phyloP scores from a whole-genome alignment of 1,140 invertebrate genomes.

The Myzus persicae region DNA sequence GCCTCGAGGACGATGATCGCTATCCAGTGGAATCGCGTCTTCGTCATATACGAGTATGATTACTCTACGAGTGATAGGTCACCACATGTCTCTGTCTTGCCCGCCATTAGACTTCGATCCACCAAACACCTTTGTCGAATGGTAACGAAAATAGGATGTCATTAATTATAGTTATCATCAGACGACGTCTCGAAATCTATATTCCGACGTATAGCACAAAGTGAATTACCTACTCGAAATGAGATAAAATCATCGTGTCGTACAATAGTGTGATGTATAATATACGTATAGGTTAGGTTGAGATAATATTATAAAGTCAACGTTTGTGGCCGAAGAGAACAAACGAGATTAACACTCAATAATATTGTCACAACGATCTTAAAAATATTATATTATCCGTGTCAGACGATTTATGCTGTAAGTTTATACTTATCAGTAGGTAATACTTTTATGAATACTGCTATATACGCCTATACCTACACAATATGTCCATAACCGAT shows the following conservation, averaged over 20 bases:
- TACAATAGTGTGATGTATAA: no score
- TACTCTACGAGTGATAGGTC: background rate
- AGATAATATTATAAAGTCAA: background rate
- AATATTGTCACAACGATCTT: background rate
- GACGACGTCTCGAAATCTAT: background rate
- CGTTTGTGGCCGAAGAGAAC: no score
- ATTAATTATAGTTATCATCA: background rate
- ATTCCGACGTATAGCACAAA: no score
- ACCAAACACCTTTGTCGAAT: background rate
- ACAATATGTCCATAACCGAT: background rate
- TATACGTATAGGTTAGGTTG: no score
- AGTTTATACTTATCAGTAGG: background rate
- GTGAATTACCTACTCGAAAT: no score
- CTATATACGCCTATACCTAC: background rate
- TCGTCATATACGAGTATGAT: background rate
- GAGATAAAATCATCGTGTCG: no score
- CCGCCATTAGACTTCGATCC: background rate
- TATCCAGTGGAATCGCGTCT: no score
- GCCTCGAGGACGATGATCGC: background rate
- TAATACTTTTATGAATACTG: background rate
- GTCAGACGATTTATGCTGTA: background rate
- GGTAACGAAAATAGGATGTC: background rate
- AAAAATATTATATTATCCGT: no score
- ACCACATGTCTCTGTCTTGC: background rate
- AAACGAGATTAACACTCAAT: background rate